phyloP scores from a whole-genome alignment of 2,113 vertebrate species.

The Leiothrix lutea region DNA sequence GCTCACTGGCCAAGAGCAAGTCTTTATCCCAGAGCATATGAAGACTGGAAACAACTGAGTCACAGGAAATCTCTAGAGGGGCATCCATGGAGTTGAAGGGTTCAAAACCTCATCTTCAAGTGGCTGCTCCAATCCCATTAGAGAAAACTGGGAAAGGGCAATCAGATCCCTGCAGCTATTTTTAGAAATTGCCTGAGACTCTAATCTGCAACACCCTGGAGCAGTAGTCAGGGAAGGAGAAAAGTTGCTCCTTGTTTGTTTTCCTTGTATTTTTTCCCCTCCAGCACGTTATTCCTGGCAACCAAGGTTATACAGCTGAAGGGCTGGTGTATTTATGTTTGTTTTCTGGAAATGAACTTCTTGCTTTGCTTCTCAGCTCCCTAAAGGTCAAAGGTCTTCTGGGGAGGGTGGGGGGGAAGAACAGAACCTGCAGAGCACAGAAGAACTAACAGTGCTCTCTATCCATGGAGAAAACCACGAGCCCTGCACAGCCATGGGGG shows the following conservation, averaged over 20 bases:
- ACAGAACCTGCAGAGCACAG: neutral
- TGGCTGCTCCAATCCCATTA: neutral
- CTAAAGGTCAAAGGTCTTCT: neutral
- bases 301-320: neutral
- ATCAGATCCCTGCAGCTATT: neutral
- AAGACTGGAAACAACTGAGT: neutral
- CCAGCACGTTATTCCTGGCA: neutral
- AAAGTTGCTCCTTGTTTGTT: neutral
- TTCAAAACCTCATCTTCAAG: neutral
- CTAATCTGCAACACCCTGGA: neutral
- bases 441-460: neutral
- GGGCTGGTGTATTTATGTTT: neutral
- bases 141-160: neutral
- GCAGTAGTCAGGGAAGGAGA: neutral
- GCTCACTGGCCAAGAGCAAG: neutral
- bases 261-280: neutral
- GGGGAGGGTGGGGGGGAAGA: rapidly evolving
- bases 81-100: neutral
- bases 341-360: neutral
- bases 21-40: neutral
- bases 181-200: neutral
- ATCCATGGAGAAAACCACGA: rapidly evolving
- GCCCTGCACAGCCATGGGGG: neutral
- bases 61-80: neutral
- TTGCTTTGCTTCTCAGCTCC: neutral